A percentile compares a stretch with the other conserved stretches of the same genome.
These are phyloP conservation scores for Odontomachus brunneus DNA, from an alignment of 1,140 invertebrate genomes.

Conservation along the genomic window DNA sequence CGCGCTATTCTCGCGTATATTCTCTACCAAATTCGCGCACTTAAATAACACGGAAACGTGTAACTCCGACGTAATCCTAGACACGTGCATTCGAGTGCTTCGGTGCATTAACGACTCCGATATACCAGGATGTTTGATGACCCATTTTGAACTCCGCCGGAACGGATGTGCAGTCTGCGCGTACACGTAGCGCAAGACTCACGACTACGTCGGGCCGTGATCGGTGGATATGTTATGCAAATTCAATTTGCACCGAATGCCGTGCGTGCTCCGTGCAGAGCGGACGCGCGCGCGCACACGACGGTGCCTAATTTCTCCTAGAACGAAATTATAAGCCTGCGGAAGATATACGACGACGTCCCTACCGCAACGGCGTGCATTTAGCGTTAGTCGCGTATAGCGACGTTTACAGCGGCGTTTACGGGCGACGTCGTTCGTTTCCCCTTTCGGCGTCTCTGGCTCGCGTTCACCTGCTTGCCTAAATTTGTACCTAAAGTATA, in stretches of 20 bases:
- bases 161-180: conserved; percentile 49
- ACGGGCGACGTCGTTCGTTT: conserved; percentile 17
- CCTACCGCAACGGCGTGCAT: conserved; percentile 36
- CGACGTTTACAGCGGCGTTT: conserved; percentile 12
- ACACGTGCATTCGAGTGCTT: conserved; percentile 11
- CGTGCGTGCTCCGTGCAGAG: conserved; percentile 21
- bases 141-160: conserved; percentile 58
- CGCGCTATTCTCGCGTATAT: not conserved
- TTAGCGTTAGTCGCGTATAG: not conserved
- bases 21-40: not conserved
- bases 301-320: conserved; percentile 74
- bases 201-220: conserved; percentile 50
- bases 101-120: conserved; percentile 16
- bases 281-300: conserved; percentile 2
- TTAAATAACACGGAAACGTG: conserved; percentile 28
- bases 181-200: conserved; percentile 42
- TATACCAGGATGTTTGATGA: conserved; percentile 61
- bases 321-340: conserved; percentile 77
- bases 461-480: not conserved
- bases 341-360: conserved; percentile 74
- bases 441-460: conserved; percentile 3
- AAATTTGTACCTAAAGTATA: conserved; percentile 12
- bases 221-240: conserved; percentile 77
- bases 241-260: conserved; percentile 70
- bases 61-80: conserved; percentile 19